Percentiles rank a stretch among this genome's conserved stretches.
Evolutionary conservation across 2,797 vertebrate genomes (phyloP).

Genomic region (Scarus forsteni): DNA sequence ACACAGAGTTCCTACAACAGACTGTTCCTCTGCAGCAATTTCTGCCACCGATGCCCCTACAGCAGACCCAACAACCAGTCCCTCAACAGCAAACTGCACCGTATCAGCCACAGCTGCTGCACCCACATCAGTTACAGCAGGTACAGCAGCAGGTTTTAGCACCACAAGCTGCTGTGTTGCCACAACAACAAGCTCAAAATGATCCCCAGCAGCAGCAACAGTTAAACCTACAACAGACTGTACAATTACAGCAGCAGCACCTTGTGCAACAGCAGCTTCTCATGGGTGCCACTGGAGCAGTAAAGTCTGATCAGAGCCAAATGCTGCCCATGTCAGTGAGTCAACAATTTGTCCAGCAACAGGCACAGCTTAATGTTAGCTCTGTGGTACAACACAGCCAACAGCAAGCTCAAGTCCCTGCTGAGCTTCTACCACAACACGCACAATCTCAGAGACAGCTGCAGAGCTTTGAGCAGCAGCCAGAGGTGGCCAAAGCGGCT

Average conservation of each 20-base stretch:
- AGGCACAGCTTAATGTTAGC: conserved; percentile 54
- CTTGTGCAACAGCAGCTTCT: conserved; percentile 63
- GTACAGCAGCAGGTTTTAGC: conserved; percentile 55
- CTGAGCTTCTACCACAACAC: conserved; percentile 60
- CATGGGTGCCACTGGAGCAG: conserved; percentile 45
- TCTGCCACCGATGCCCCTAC: conserved; percentile 50
- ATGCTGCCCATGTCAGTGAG: conserved; percentile 56
- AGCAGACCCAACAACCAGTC: conserved; percentile 61
- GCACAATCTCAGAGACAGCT: conserved; percentile 60
- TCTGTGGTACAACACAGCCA: conserved; percentile 55
- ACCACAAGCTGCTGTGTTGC: conserved; percentile 43
- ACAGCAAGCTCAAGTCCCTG: conserved; percentile 57
- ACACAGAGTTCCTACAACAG: conserved; percentile 58
- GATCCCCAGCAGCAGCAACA: conserved; percentile 71
- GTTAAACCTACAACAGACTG: conserved; percentile 62
- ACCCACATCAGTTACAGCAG: conserved; percentile 68
- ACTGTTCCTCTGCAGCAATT: conserved; percentile 59
- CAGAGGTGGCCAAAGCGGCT: conserved; percentile 55
- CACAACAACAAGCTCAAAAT: conserved; percentile 58
- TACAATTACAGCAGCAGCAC: conserved; percentile 70
- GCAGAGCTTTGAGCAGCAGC: conserved; percentile 70
- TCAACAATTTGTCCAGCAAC: conserved; percentile 75
- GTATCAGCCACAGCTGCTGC: conserved; percentile 56
- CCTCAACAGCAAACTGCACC: conserved; percentile 63
- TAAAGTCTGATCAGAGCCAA: conserved; percentile 64